These are phyloP conservation scores for Parascotia fuliginaria DNA, from an alignment of 2,888 invertebrate species.

Conservation along the genomic window DNA sequence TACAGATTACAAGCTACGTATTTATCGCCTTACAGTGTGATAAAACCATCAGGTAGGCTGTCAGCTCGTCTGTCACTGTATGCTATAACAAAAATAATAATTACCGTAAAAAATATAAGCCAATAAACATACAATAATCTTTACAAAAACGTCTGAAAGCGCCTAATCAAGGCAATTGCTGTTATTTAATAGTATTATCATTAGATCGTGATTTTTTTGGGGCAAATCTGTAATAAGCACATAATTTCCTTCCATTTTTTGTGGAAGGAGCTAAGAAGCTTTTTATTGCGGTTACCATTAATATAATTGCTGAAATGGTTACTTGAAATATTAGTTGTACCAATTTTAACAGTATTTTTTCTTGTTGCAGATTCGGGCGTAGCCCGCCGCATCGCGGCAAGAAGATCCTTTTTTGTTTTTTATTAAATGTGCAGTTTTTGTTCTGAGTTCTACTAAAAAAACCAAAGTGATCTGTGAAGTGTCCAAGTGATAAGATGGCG, in stretches of 20 bases:
- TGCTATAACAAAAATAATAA: no score
- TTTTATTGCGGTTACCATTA: background rate
- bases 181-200: no score
- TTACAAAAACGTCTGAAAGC: no score
- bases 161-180: background rate
- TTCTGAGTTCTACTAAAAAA: slow-evolving; percentile 60
- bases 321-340: background rate
- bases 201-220: background rate
- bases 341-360: slow-evolving; percentile 27
- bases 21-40: no score
- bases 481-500: slow-evolving; percentile 70
- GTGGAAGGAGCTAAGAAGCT: background rate
- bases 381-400: slow-evolving; percentile 80
- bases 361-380: slow-evolving; percentile 79
- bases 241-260: background rate
- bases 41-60: no score
- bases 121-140: no score
- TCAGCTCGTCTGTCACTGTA: no score
- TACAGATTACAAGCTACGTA: no score
- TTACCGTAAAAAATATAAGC: no score
- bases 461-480: slow-evolving; percentile 75
- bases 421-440: slow-evolving; percentile 49
- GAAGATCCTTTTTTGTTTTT: slow-evolving; percentile 54
- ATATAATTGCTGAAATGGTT: background rate
- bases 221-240: background rate